These are phyloP conservation scores for Sminthurinus signatus DNA, from an alignment of 1,140 invertebrate species.

Conservation along the genomic window DNA sequence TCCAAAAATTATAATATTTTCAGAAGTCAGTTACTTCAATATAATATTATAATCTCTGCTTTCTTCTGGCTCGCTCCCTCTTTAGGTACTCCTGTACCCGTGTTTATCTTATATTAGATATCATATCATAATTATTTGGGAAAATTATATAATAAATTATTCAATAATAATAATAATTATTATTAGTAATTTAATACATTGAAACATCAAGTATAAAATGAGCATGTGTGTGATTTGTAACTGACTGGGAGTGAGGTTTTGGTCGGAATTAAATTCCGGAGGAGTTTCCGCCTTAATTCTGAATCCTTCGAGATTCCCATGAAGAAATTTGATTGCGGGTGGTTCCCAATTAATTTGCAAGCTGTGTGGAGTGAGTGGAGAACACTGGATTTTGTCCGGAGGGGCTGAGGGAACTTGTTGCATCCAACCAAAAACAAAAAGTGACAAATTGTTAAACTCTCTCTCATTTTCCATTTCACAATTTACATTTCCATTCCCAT, in stretches of 20 bases:
- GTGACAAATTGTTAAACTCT: constrained; percentile 2
- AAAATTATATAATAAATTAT: too few species aligned
- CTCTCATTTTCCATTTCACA: too few species aligned
- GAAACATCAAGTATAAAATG: too few species aligned
- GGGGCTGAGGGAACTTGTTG: constrained; percentile 58
- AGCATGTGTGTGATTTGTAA: too few species aligned
- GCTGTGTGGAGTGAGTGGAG: constrained; percentile 60
- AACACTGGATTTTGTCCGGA: constrained; percentile 59
- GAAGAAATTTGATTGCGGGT: constrained; percentile 58
- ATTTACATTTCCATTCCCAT: neutral
- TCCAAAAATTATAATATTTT: too few species aligned
- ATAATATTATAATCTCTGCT: too few species aligned
- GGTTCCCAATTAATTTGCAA: constrained; percentile 69
- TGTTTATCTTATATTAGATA: too few species aligned
- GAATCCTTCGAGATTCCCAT: constrained; percentile 73
- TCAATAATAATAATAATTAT: too few species aligned
- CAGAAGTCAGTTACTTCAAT: too few species aligned
- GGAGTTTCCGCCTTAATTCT: constrained; percentile 67
- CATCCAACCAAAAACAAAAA: constrained; percentile 31
- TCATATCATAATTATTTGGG: too few species aligned
- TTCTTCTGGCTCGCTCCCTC: too few species aligned
- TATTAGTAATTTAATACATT: too few species aligned
- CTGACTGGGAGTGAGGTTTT: constrained; percentile 2
- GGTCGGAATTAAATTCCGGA: constrained; percentile 33
- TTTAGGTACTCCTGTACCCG: neutral